These are phyloP conservation scores for Drosophila yakuba DNA, from an alignment of 1,140 invertebrate species.

Conservation along the genomic window DNA sequence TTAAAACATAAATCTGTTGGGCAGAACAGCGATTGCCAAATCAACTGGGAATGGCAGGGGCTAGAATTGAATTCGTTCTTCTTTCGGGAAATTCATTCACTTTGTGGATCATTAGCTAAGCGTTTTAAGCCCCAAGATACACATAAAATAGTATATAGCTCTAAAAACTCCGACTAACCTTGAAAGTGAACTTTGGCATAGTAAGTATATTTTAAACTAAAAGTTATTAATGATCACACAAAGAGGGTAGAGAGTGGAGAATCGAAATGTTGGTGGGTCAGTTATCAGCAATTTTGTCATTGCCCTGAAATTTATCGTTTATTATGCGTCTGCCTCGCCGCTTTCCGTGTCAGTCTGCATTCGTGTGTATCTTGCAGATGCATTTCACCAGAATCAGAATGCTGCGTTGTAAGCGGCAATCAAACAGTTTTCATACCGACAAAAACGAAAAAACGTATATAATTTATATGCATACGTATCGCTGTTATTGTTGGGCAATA, in stretches of 20 bases:
- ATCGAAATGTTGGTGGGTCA: constrained; percentile 56
- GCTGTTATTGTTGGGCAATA: constrained; percentile 55
- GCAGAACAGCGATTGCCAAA: constrained; percentile 64
- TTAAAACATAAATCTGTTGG: constrained; percentile 67
- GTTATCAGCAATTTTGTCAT: constrained; percentile 81
- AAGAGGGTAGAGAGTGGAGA: constrained; percentile 28
- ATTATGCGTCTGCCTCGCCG: constrained; percentile 56
- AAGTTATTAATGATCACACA: constrained; percentile 47
- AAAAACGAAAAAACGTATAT: constrained; percentile 2
- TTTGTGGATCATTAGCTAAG: constrained; percentile 41
- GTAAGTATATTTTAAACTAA: constrained; percentile 15
- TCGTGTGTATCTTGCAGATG: constrained; percentile 65
- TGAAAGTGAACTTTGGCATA: constrained; percentile 45
- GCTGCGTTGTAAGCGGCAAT: constrained; percentile 24
- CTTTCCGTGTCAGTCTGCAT: constrained; percentile 35
- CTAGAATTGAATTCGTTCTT: constrained; percentile 46
- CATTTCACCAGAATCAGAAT: constrained; percentile 57
- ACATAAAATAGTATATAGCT: constrained; percentile 11
- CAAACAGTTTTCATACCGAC: constrained; percentile 19
- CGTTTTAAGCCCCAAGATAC: constrained; percentile 3
- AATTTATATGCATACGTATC: not conserved
- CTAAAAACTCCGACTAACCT: constrained; percentile 43
- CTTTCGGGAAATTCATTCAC: constrained; percentile 41
- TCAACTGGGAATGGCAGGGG: constrained; percentile 19
- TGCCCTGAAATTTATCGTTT: constrained; percentile 73